These are phyloP conservation scores for Holacanthus passer DNA, from an alignment of 2,113 vertebrate species.

Conservation along the genomic window DNA sequence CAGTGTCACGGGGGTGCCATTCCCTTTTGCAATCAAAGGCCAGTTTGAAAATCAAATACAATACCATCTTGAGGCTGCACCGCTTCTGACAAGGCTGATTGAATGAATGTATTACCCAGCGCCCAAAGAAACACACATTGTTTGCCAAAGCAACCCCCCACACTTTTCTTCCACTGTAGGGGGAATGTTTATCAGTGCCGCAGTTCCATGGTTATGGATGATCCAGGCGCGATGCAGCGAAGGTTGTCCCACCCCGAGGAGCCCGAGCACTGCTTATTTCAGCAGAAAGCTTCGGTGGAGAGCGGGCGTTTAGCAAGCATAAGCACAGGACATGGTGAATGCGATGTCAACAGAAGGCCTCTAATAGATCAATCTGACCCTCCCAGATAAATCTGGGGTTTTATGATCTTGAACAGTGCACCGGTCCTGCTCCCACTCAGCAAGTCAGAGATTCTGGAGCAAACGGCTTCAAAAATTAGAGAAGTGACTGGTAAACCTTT, in stretches of 20 bases:
- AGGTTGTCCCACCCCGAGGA: conserved; percentile 66
- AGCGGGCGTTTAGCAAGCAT: conserved; percentile 69
- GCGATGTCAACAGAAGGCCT: conserved; percentile 62
- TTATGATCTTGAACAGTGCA: conserved; percentile 62
- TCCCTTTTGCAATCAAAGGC: conserved; percentile 71
- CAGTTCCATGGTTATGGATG: conserved; percentile 76
- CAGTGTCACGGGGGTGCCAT: conserved; percentile 63
- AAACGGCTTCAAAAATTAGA: conserved; percentile 19
- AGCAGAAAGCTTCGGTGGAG: conserved; percentile 71
- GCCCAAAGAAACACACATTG: conserved; percentile 55
- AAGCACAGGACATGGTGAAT: conserved; percentile 67
- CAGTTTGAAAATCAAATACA: conserved; percentile 77
- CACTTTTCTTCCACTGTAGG: conserved; percentile 26
- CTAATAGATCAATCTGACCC: conserved; percentile 77
- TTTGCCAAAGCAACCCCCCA: conserved; percentile 48
- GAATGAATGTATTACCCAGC: conserved; percentile 71
- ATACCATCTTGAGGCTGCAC: conserved; percentile 55
- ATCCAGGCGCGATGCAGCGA: conserved; percentile 49
- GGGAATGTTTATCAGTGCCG: conserved; percentile 63
- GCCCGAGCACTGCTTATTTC: conserved; percentile 74
- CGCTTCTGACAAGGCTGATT: conserved; percentile 69
- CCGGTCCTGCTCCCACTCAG: conserved; percentile 38
- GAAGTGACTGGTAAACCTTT: conserved; percentile 9
- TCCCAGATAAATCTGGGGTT: conserved; percentile 63
- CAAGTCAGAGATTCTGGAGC: conserved; percentile 22